These are phyloP conservation scores for Beaufortia kweichowensis DNA, from an alignment of 2,113 vertebrate species.

Conservation along the genomic window DNA sequence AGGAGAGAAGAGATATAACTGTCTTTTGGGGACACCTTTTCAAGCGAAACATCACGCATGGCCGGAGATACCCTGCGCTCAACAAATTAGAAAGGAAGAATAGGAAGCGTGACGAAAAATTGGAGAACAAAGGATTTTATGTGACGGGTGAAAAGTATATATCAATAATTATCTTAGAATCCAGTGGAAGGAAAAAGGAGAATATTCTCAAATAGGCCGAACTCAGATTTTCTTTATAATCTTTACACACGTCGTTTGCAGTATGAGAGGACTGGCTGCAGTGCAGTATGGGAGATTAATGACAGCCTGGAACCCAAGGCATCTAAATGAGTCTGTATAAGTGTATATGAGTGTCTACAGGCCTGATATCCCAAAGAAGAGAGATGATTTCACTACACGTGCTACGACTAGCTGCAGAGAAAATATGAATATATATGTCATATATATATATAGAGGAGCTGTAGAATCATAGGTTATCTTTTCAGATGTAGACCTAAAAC, in stretches of 20 bases:
- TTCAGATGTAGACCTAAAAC: no score
- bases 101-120: not conserved
- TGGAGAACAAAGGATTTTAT: not conserved
- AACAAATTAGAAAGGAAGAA: not conserved
- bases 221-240: conserved; percentile 6
- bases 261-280: conserved; percentile 86
- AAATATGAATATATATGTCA: not conserved
- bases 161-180: conserved; percentile 4
- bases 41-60: conserved; percentile 9
- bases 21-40: conserved; percentile 17
- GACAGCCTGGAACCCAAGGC: conserved; percentile 17
- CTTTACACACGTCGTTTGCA: conserved; percentile 74
- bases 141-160: not conserved
- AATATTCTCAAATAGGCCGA: conserved; percentile 16
- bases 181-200: not conserved
- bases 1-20: not conserved
- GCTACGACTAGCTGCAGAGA: not conserved
- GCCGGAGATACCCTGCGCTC: not conserved
- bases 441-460: not conserved
- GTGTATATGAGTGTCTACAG: conserved; percentile 8
- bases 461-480: no score
- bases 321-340: conserved; percentile 30
- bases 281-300: conserved; percentile 89
- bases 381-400: not conserved
- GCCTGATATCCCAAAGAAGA: conserved; percentile 8